Conservation (phyloP, 1,140 invertebrate species). For the Drosophila varians region DNA sequence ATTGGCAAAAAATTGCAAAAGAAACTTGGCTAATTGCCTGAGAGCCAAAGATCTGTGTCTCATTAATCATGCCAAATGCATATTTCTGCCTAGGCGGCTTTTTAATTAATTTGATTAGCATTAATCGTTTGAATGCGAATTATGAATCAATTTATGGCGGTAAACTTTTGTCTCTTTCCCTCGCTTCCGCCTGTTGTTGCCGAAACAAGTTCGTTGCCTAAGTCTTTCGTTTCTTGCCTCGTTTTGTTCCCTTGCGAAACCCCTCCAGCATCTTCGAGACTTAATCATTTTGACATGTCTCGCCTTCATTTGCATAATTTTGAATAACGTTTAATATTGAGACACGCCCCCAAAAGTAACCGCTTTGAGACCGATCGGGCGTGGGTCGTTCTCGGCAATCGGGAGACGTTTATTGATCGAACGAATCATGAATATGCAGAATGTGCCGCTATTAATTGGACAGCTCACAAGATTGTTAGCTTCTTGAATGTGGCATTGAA, state of each 20-base stretch:
- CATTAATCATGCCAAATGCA: slow-evolving; percentile 59
- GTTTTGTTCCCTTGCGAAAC: not conserved
- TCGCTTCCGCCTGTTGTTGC: slow-evolving; percentile 10
- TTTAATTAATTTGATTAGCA: slow-evolving; percentile 80
- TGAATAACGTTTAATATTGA: slow-evolving; percentile 44
- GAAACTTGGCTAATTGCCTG: slow-evolving; percentile 30
- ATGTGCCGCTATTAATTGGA: slow-evolving; percentile 66
- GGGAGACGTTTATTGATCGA: slow-evolving; percentile 37
- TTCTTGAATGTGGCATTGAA: slow-evolving; percentile 60
- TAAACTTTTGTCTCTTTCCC: not conserved
- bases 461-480: slow-evolving; percentile 71
- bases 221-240: slow-evolving; percentile 57
- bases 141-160: slow-evolving; percentile 74
- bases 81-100: slow-evolving; percentile 31
- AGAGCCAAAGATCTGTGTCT: slow-evolving; percentile 26
- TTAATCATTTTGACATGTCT: slow-evolving; percentile 52
- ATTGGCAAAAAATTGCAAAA: not conserved
- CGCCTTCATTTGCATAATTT: slow-evolving; percentile 69
- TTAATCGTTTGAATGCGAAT: slow-evolving; percentile 64
- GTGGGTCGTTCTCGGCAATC: slow-evolving; percentile 32
- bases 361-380: slow-evolving; percentile 9
- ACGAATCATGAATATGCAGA: slow-evolving; percentile 70
- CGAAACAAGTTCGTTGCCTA: slow-evolving; percentile 68
- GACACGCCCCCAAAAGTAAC: slow-evolving; percentile 56
- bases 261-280: slow-evolving; percentile 9